phyloP scores from a whole-genome alignment of 2,888 invertebrate species.

The Stomorhina lunata region DNA sequence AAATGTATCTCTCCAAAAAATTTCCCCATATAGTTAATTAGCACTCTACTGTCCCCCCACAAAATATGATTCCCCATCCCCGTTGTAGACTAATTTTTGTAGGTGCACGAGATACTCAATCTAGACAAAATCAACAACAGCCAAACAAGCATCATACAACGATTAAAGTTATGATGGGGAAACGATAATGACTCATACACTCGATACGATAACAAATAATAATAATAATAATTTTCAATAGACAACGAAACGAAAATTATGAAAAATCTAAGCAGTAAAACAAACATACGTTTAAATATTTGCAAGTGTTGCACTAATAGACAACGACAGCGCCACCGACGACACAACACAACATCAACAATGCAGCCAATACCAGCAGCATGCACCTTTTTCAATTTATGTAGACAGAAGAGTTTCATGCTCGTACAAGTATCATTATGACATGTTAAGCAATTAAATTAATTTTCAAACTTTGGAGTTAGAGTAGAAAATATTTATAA shows the following conservation, averaged over 20 bases:
- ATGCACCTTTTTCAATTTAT: no score
- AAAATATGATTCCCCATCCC: slow-evolving; percentile 16
- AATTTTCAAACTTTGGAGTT: slow-evolving; percentile 66
- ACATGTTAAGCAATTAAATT: slow-evolving; percentile 73
- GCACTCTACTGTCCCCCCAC: no score
- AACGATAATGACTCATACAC: slow-evolving; percentile 48
- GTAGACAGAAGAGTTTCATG: no score
- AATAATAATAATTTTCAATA: slow-evolving; percentile 39
- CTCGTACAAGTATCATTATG: slow-evolving; percentile 66
- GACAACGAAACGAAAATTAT: slow-evolving; percentile 19
- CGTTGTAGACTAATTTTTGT: slow-evolving; percentile 41
- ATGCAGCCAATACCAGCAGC: background rate
- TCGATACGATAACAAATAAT: no score
- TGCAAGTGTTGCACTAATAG: slow-evolving; percentile 38
- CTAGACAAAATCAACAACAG: slow-evolving; percentile 22
- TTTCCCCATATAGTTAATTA: no score
- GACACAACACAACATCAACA: slow-evolving; percentile 11
- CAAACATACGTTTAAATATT: slow-evolving; percentile 16
- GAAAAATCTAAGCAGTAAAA: slow-evolving; percentile 23
- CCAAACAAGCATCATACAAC: slow-evolving; percentile 39
- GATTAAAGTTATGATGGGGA: slow-evolving; percentile 41
- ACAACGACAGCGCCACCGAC: slow-evolving; percentile 21
- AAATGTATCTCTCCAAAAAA: no score
- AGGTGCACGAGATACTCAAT: slow-evolving; percentile 45
- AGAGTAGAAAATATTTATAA: slow-evolving; percentile 15